These are phyloP conservation scores for Chiloscyllium plagiosum DNA, from an alignment of 2,113 vertebrate species.

Conservation along the genomic window DNA sequence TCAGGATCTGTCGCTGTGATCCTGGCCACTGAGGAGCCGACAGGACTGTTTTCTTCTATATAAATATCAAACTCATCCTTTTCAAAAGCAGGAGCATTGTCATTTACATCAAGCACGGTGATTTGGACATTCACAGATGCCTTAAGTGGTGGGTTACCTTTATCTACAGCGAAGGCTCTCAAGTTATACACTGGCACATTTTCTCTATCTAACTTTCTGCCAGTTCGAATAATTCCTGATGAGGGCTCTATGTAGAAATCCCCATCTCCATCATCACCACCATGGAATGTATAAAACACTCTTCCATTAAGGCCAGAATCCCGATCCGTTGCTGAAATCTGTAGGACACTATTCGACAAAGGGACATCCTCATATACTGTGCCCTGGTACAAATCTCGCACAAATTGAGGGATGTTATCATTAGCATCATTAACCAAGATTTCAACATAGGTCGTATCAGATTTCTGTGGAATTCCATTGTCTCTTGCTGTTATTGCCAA, in stretches of 20 bases:
- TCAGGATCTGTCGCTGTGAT: slow-evolving; percentile 81
- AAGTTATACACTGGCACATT: slow-evolving; percentile 81
- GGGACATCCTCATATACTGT: slow-evolving; percentile 79
- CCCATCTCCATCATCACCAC: slow-evolving; percentile 83
- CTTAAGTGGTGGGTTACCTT: slow-evolving; percentile 71
- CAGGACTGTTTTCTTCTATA: slow-evolving; percentile 81
- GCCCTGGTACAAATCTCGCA: slow-evolving; percentile 79
- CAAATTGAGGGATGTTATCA: slow-evolving; percentile 78
- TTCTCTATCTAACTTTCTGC: slow-evolving; percentile 83
- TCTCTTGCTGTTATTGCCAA: slow-evolving; percentile 83
- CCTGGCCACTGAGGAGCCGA: slow-evolving; percentile 80
- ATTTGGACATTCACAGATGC: slow-evolving; percentile 77
- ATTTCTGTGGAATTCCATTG: slow-evolving; percentile 92
- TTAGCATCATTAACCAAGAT: slow-evolving; percentile 86
- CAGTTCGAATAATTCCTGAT: slow-evolving; percentile 83
- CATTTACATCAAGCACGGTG: slow-evolving; percentile 83
- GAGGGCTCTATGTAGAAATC: slow-evolving; percentile 85
- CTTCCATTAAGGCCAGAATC: slow-evolving; percentile 83
- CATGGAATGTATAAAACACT: slow-evolving; percentile 80
- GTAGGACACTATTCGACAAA: slow-evolving; percentile 77
- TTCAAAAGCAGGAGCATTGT: slow-evolving; percentile 91
- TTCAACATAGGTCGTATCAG: slow-evolving; percentile 85
- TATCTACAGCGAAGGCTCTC: slow-evolving; percentile 79
- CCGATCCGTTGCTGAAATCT: slow-evolving; percentile 83
- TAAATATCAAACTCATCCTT: slow-evolving; percentile 81